A percentile compares a stretch with the other conserved stretches of the same genome.
Conservation (phyloP, 2,797 vertebrate genomes). For the Syngnathus acus region DNA sequence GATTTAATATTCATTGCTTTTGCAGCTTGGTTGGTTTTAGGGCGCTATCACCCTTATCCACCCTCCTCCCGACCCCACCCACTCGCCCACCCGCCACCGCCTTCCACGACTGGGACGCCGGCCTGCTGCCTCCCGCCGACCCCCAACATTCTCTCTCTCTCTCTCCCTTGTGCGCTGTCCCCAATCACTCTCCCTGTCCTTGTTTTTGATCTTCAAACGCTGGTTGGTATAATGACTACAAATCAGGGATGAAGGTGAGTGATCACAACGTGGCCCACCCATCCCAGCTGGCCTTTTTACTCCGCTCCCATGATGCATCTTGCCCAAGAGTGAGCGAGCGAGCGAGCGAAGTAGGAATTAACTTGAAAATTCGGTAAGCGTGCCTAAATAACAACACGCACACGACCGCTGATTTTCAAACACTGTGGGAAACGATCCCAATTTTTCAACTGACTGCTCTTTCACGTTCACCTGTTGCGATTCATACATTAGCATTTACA, state of each 20-base stretch:
- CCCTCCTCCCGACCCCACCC: conserved; percentile 68
- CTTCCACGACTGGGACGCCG: conserved; percentile 55
- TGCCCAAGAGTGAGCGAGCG: conserved; percentile 44
- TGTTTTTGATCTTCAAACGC: conserved; percentile 78
- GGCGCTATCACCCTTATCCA: conserved; percentile 71
- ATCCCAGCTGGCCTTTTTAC: conserved; percentile 77
- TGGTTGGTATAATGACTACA: conserved; percentile 78
- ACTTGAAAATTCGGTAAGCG: conserved; percentile 9
- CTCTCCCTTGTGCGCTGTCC: conserved; percentile 58
- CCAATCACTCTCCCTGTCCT: conserved; percentile 73
- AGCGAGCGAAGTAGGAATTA: no score
- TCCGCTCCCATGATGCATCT: conserved; percentile 66
- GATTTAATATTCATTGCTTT: conserved; percentile 81
- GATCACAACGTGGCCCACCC: conserved; percentile 76
- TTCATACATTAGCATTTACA: no score
- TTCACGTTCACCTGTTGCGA: no score
- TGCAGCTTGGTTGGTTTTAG: conserved; percentile 77
- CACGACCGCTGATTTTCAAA: no score
- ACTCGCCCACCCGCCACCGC: conserved; percentile 51
- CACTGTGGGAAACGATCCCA: no score
- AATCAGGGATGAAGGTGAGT: conserved; percentile 80
- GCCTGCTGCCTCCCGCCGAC: conserved; percentile 29
- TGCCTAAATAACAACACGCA: conserved; percentile 17
- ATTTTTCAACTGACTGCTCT: no score
- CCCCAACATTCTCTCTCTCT: conserved; percentile 50